Evolutionary conservation across 2,113 vertebrate species (phyloP).

Genomic region (Charina bottae): DNA sequence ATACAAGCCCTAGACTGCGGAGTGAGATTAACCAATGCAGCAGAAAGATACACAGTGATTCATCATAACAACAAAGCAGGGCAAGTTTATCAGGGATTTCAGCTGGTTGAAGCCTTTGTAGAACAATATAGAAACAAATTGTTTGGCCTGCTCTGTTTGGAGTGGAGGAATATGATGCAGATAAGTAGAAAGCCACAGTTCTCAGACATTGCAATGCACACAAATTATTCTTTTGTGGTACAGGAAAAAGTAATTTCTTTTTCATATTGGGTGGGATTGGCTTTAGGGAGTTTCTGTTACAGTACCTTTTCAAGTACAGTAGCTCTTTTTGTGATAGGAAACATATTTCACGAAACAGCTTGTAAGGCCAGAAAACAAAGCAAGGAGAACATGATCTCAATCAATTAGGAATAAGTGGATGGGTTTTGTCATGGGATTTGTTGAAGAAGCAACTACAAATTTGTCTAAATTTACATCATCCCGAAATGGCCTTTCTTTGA

Average conservation of each 20-base stretch:
- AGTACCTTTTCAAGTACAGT: not conserved
- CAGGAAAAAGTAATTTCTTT: conserved; percentile 12
- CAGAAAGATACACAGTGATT: conserved; percentile 55
- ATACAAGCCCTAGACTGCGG: conserved; percentile 19
- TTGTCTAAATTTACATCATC: conserved; percentile 41
- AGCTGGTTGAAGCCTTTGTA: conserved; percentile 46
- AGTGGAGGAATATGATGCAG: conserved; percentile 23
- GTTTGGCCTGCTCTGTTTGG: conserved; percentile 42
- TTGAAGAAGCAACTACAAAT: conserved; percentile 40
- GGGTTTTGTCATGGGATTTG: not conserved
- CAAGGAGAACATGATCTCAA: not conserved
- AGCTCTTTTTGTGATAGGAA: not conserved
- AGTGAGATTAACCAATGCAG: conserved; percentile 54
- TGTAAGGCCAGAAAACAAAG: not conserved
- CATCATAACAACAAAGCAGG: conserved; percentile 60
- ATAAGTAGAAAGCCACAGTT: conserved; percentile 29
- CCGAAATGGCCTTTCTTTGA: not conserved
- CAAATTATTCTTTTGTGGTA: conserved; percentile 29
- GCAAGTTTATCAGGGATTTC: conserved; percentile 58
- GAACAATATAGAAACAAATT: conserved; percentile 53
- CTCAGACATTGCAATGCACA: not conserved
- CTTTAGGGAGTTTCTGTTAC: not conserved
- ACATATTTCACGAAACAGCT: not conserved
- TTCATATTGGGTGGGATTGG: not conserved
- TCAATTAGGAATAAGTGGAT: conserved; percentile 8